phyloP scores from a whole-genome alignment of 2,888 invertebrate species.

The Rhynchonema sp. region DNA sequence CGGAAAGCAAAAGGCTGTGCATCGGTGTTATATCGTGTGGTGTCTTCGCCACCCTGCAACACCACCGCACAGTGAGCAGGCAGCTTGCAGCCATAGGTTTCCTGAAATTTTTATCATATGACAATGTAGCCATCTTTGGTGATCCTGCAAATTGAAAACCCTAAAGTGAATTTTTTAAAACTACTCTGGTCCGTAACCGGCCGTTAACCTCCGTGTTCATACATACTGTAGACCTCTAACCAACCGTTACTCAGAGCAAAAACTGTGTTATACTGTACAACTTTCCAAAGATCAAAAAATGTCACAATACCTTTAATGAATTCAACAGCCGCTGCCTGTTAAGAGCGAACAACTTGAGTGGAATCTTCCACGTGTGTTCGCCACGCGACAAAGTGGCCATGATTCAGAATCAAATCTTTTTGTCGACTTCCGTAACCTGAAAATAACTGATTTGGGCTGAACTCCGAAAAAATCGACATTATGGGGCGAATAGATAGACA shows the following conservation, averaged over 20 bases:
- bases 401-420: too few relatives aligned
- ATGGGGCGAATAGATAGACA: too few relatives aligned
- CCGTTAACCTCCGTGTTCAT: too few relatives aligned
- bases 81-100: neutral
- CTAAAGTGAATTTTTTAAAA: neutral
- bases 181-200: too few relatives aligned
- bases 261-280: too few relatives aligned
- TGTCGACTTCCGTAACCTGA: too few relatives aligned
- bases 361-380: constrained; percentile 1
- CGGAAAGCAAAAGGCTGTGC: constrained; percentile 13
- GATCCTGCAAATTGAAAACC: neutral
- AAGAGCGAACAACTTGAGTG: constrained; percentile 2
- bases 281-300: too few relatives aligned
- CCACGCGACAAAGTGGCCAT: constrained; percentile 2
- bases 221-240: too few relatives aligned
- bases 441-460: too few relatives aligned
- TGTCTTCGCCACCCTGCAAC: constrained; percentile 5
- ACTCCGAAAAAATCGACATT: too few relatives aligned
- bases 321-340: constrained; percentile 5
- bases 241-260: too few relatives aligned
- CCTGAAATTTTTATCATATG: neutral
- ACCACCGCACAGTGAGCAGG: neutral
- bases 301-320: too few relatives aligned
- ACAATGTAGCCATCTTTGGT: neutral
- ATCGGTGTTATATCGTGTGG: constrained; percentile 8